phyloP scores from a whole-genome alignment of 1,140 invertebrate genomes.

The Diachasma alloeum region DNA sequence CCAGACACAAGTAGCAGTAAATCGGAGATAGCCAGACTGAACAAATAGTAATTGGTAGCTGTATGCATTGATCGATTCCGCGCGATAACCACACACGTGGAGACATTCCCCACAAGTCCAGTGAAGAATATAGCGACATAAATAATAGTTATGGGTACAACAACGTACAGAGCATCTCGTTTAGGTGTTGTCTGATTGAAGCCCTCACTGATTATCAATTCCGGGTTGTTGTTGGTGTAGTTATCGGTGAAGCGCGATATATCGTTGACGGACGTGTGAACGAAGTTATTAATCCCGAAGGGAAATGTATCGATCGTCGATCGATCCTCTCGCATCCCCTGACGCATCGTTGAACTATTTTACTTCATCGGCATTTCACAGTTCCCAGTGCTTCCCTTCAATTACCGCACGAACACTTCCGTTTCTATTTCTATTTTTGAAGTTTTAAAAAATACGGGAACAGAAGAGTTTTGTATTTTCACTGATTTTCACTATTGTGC shows the following conservation, averaged over 20 bases:
- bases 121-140: slow-evolving; percentile 85
- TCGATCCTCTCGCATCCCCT: not conserved
- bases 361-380: not conserved
- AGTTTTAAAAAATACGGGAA: not conserved
- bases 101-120: slow-evolving; percentile 90
- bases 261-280: not conserved
- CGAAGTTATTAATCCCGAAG: not conserved
- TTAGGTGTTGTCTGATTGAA: slow-evolving; percentile 58
- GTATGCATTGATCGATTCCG: slow-evolving; percentile 89
- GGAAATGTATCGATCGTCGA: slow-evolving; percentile 23
- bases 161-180: slow-evolving; percentile 75
- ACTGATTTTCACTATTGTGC: too few species aligned
- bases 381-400: too few species aligned
- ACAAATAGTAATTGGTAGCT: slow-evolving; percentile 91
- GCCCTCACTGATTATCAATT: slow-evolving; percentile 32
- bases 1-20: slow-evolving; percentile 84
- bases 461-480: not conserved
- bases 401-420: too few species aligned
- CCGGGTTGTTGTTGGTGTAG: slow-evolving; percentile 7
- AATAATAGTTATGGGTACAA: slow-evolving; percentile 80
- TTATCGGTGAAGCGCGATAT: slow-evolving; percentile 34
- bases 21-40: slow-evolving; percentile 92
- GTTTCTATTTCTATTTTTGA: not conserved
- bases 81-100: slow-evolving; percentile 90
- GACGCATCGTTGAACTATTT: slow-evolving; percentile 8